These are phyloP conservation scores for Sarcophaga caerulescens DNA, from an alignment of 2,888 invertebrate genomes.

Conservation along the genomic window DNA sequence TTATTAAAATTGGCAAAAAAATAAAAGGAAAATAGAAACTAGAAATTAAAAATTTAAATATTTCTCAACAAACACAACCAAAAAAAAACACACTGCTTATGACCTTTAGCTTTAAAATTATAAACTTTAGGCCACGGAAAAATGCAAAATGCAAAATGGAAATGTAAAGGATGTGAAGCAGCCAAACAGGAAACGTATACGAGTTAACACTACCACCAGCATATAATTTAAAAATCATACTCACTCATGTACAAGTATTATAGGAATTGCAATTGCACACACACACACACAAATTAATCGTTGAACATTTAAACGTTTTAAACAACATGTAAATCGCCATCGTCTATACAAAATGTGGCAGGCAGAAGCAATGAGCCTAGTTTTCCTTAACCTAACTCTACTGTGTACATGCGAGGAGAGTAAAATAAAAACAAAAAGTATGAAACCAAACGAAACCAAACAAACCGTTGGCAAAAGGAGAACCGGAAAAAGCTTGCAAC, in stretches of 20 bases:
- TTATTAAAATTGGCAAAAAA: neutral
- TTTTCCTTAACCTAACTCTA: neutral
- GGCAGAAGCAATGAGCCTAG: neutral
- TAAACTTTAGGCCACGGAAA: conserved; percentile 17
- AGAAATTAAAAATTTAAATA: conserved; percentile 20
- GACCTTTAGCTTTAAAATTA: conserved; percentile 63
- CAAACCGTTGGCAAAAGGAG: conserved; percentile 62
- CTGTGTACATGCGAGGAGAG: neutral
- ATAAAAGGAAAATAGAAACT: conserved; percentile 44
- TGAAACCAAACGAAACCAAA: too few species aligned
- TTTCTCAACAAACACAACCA: conserved; percentile 5
- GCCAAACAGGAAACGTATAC: conserved; percentile 65
- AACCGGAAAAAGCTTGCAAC: conserved; percentile 79
- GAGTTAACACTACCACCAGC: conserved; percentile 53
- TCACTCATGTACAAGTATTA: neutral
- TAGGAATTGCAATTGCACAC: neutral
- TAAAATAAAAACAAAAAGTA: neutral
- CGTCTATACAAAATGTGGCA: neutral
- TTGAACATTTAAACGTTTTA: neutral
- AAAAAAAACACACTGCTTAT: conserved; percentile 39
- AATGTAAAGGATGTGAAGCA: conserved; percentile 56
- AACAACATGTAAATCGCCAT: neutral
- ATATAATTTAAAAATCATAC: neutral
- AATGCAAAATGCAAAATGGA: neutral
- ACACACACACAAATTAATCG: neutral